phyloP scores from a whole-genome alignment of 2,797 vertebrate species.

The Oreortyx pictus region DNA sequence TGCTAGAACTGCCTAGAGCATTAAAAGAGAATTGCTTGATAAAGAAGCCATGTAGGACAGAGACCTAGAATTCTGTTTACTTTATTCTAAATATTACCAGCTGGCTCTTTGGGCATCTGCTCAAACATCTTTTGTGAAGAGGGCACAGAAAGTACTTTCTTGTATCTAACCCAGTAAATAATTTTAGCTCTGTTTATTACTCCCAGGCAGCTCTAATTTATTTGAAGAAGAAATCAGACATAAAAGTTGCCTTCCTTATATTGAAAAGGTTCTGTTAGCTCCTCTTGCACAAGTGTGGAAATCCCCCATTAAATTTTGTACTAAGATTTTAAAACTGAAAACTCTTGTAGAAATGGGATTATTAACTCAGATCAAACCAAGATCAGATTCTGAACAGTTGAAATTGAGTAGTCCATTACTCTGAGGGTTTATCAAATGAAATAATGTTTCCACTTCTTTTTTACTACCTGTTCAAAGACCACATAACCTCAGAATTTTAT shows the following conservation, averaged over 20 bases:
- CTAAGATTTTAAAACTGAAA: neutral
- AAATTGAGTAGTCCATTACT: neutral
- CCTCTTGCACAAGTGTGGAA: neutral
- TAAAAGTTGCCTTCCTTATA: neutral
- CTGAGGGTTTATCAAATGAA: neutral
- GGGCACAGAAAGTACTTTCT: constrained; percentile 10
- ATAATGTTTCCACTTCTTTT: neutral
- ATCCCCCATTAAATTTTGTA: neutral
- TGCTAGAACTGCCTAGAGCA: constrained; percentile 14
- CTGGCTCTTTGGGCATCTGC: neutral
- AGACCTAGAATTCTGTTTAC: constrained; percentile 60
- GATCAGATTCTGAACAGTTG: neutral
- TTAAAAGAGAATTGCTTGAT: constrained; percentile 8
- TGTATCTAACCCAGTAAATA: constrained; percentile 4
- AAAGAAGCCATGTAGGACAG: constrained; percentile 24
- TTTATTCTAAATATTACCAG: constrained; percentile 39
- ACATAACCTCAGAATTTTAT: neutral
- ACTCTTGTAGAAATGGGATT: neutral
- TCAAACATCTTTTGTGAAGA: constrained; percentile 41
- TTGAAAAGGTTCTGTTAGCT: neutral
- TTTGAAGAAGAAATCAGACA: constrained; percentile 7
- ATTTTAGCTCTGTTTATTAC: constrained; percentile 44
- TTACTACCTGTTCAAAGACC: neutral
- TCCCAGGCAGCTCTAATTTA: constrained; percentile 16
- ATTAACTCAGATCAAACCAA: neutral